Evolutionary conservation across 23 tunicate genomes (phyloP).

Genomic region (Trididemnum miniatum): DNA sequence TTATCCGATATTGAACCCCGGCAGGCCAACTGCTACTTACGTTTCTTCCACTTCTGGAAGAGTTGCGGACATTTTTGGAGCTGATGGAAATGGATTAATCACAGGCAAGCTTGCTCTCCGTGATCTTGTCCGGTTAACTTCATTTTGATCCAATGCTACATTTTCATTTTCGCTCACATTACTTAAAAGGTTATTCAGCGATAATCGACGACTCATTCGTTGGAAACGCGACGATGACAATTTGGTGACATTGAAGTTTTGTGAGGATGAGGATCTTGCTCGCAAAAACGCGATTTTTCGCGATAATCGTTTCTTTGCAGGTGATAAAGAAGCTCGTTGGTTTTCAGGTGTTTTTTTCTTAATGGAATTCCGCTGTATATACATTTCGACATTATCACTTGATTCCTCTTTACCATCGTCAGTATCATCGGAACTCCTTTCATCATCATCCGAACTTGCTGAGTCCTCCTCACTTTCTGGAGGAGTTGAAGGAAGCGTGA

Average conservation of each 20-base stretch:
- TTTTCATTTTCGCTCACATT: neutral
- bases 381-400: neutral
- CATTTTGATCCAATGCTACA: conserved; percentile 6
- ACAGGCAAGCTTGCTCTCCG: conserved; percentile 18
- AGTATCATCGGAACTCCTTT: neutral
- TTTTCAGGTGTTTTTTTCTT: neutral
- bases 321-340: neutral
- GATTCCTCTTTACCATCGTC: neutral
- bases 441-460: neutral
- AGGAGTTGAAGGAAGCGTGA: conserved; percentile 3
- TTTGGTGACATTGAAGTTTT: neutral
- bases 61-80: too few relatives aligned
- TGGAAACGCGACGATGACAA: neutral
- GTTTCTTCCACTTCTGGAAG: too few relatives aligned
- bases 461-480: neutral
- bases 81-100: neutral
- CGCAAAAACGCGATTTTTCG: neutral
- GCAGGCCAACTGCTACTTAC: too few relatives aligned
- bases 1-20: too few relatives aligned
- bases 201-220: neutral
- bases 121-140: conserved; percentile 20
- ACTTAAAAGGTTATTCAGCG: neutral
- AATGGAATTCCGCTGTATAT: neutral
- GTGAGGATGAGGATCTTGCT: conserved; percentile 1
- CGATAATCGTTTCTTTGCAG: neutral